phyloP scores from a whole-genome alignment of 92 coral and sea anemone species.

The Epizoanthus illoricatus region DNA sequence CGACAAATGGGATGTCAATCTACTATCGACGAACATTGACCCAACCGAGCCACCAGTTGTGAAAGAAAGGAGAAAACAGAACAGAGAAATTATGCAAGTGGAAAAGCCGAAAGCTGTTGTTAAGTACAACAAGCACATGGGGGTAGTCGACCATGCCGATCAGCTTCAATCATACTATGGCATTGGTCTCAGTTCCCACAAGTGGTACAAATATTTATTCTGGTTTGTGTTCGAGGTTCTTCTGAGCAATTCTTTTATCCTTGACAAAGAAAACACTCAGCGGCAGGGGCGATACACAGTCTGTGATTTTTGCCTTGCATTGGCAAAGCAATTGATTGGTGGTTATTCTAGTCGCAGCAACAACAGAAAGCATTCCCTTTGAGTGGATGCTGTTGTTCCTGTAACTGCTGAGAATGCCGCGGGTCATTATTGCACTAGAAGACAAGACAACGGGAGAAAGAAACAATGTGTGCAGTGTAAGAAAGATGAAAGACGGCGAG shows the following conservation, averaged over 20 bases:
- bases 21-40: slow-evolving; percentile 17
- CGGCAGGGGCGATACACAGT: slow-evolving; percentile 13
- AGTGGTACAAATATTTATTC: slow-evolving; percentile 24
- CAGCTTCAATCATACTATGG: slow-evolving; percentile 34
- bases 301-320: neutral
- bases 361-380: too few species aligned
- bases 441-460: slow-evolving; percentile 38
- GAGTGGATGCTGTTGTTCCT: neutral
- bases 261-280: slow-evolving; percentile 28
- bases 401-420: neutral
- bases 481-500: slow-evolving; percentile 32
- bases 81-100: slow-evolving; percentile 26
- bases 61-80: slow-evolving; percentile 28
- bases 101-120: slow-evolving; percentile 45
- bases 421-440: neutral
- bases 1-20: neutral
- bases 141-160: slow-evolving; percentile 49
- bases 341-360: too few species aligned
- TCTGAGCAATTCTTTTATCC: slow-evolving; percentile 38
- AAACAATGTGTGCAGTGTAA: slow-evolving; percentile 41
- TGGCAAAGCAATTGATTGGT: too few species aligned
- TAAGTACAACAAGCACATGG: slow-evolving; percentile 49
- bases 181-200: slow-evolving; percentile 4
- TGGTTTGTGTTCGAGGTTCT: slow-evolving; percentile 41
- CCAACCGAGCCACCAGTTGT: slow-evolving; percentile 13